Conservation (phyloP, 1,140 invertebrate genomes). For the Diorhabda sublineata region DNA sequence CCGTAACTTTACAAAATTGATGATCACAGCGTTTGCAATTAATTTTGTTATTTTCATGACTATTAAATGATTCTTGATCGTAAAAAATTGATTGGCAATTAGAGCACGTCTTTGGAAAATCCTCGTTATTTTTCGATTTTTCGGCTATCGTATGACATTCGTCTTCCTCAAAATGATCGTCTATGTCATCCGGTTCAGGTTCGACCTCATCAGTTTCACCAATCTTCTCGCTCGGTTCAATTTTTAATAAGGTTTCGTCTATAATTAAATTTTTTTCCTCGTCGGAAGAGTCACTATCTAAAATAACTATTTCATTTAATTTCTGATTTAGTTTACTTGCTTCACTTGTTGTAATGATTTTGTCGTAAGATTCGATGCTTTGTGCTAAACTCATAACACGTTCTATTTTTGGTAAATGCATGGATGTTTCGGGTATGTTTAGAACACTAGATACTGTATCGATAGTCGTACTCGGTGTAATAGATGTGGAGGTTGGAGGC, state of each 20-base stretch:
- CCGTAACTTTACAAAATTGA: not conserved
- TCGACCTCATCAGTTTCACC: too few species aligned
- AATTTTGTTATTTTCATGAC: not conserved
- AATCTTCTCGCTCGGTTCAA: not conserved
- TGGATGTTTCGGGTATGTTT: too few species aligned
- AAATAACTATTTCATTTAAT: not conserved
- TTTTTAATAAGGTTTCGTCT: slow-evolving; percentile 4
- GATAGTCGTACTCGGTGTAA: too few species aligned
- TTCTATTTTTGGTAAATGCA: not conserved
- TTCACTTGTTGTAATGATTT: not conserved
- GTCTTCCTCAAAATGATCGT: not conserved
- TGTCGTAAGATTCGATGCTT: not conserved
- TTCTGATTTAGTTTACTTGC: not conserved
- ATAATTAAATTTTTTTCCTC: slow-evolving; percentile 11
- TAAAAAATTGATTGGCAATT: not conserved
- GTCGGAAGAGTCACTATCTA: slow-evolving; percentile 9
- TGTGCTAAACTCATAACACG: not conserved
- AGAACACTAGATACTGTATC: too few species aligned
- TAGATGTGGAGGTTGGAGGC: too few species aligned
- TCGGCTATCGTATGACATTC: not conserved
- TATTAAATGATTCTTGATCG: not conserved
- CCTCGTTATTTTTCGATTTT: not conserved
- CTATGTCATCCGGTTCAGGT: not conserved
- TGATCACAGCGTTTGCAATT: not conserved
- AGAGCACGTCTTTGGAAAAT: not conserved